Base-by-base conservation (phyloP, 2,797 vertebrate genomes). In the Antennarius maculatus region DNA sequence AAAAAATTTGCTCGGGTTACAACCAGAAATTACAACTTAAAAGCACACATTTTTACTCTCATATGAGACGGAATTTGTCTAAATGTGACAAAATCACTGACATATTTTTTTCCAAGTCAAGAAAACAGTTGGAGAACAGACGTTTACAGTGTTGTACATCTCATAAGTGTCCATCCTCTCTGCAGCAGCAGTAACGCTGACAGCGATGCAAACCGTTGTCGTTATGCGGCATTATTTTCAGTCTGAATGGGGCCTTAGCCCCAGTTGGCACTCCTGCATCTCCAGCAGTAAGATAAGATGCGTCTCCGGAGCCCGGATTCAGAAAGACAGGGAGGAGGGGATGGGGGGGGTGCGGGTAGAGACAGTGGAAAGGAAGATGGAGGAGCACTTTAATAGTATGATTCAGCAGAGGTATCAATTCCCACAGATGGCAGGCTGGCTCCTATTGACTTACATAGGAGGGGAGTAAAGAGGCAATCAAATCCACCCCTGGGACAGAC, bases 381-480 rank as follows among this genome's bases (percentile, higher is more conserved):
- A 69, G 54, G 67, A 81, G 81, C 71, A 71, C 83, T 87, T 86
- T 85, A 88, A 90, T 86, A 88, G 86, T 88, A 91, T 91, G 91
- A 93, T 90, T 92, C 89, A 92, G 89, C 88, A 91, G 84, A 77
- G 76, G 84, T 90, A 90, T 94, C 86, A 83, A 60, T 91, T 90
- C 74, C 84, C 88, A 80, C 89, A 92, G 90, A 93, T 92, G 91
- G 89, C 84, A 83, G 73, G 82, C 83, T 43, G 86, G 78, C 86
- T 89, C 84, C 88, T 87, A 91, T 88, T 90, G 86, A 71, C 86
- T 90, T 91, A 89, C 89, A 89, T 85, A 80, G 80, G 78, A 79
- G 77, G 79, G 77, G 83, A 70, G 80, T 76, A 67, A 72, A 85
- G 82, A 89, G 86, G 86, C 81, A 91, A 88, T 87, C 84, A 83